Conservation (phyloP, 2,797 vertebrate species). For the Helarctos malayanus region DNA sequence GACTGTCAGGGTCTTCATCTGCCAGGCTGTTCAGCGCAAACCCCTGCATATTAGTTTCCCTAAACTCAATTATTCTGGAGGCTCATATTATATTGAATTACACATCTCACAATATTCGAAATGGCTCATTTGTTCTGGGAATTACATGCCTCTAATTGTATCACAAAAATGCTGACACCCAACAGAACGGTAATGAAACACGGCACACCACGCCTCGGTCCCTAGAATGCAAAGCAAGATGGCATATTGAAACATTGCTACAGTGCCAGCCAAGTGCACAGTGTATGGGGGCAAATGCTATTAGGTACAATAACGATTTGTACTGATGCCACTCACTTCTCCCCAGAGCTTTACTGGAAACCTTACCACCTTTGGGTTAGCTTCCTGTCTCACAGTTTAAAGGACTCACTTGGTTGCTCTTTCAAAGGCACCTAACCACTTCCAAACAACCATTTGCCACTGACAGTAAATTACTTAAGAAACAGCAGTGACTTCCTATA, state of each 20-base stretch:
- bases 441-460: not conserved
- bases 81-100: slow-evolving; percentile 53
- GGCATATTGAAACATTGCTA: not conserved
- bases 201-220: accelerated
- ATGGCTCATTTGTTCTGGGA: slow-evolving; percentile 75
- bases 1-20: not conserved
- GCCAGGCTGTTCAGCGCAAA: not conserved
- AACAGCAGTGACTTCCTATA: not conserved
- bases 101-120: slow-evolving; percentile 54
- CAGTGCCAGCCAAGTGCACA: not conserved
- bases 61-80: slow-evolving; percentile 53
- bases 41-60: slow-evolving; percentile 38
- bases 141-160: slow-evolving; percentile 59
- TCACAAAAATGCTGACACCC: slow-evolving; percentile 68
- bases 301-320: not conserved
- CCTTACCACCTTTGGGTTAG: not conserved
- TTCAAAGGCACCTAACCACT: not conserved
- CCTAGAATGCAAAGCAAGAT: not conserved
- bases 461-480: not conserved
- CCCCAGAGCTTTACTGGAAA: not conserved
- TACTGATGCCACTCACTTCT: not conserved
- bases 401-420: not conserved
- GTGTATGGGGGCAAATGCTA: not conserved
- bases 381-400: not conserved
- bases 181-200: slow-evolving; percentile 9